Conservation (phyloP, 2,888 invertebrate genomes). For the Eumerus sabulonum region DNA sequence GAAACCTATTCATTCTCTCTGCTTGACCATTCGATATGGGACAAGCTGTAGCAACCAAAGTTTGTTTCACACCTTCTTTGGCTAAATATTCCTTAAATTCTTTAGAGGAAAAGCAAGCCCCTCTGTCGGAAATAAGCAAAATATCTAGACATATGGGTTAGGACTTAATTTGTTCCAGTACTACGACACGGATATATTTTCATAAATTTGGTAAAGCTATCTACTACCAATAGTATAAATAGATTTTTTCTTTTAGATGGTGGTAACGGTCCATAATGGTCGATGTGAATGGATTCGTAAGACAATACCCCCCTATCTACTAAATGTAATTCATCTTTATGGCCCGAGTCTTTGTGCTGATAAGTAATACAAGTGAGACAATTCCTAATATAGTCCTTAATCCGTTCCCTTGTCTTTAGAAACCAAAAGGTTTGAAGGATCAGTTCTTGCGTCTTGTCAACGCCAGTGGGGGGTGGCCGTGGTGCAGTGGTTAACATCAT, state of each 20-base stretch:
- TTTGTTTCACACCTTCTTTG: conserved; percentile 14
- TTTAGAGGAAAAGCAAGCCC: conserved; percentile 17
- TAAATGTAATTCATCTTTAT: conserved; percentile 15
- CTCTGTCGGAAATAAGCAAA: conserved; percentile 19
- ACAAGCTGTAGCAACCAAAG: conserved; percentile 17
- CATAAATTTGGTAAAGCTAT: conserved; percentile 2
- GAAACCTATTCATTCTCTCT: conserved; percentile 21
- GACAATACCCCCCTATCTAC: background rate
- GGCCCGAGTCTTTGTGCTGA: conserved; percentile 20
- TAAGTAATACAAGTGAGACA: conserved; percentile 4
- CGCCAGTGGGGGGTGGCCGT: no score
- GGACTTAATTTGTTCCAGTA: conserved; percentile 9
- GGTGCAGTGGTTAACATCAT: no score
- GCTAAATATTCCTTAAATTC: conserved; percentile 10
- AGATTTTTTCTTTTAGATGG: background rate
- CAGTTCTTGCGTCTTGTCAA: conserved; percentile 14
- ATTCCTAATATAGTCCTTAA: no score
- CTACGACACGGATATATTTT: conserved; percentile 15
- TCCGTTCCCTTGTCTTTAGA: no score
- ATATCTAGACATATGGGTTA: conserved; percentile 2
- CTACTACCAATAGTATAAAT: conserved; percentile 2
- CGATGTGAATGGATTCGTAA: background rate
- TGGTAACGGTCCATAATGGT: background rate
- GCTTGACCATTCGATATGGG: conserved; percentile 22
- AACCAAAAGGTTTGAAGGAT: conserved; percentile 5